Percentiles rank a stretch among this genome's conserved stretches.
phyloP scores from a whole-genome alignment of 2,888 invertebrate genomes.

The Cinara cedri region DNA sequence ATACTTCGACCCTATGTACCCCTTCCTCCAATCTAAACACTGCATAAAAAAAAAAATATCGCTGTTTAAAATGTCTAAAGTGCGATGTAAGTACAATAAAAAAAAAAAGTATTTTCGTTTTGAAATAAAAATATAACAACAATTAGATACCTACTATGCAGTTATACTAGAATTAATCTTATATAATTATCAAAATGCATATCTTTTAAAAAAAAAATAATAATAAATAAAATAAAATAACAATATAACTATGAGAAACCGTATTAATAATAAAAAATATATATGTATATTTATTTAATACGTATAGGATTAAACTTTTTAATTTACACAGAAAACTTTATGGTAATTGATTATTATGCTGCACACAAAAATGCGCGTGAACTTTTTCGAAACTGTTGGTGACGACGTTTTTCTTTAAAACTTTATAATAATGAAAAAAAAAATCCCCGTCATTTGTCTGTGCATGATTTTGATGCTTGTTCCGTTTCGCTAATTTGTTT shows the following conservation, averaged over 20 bases:
- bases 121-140: not conserved
- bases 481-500: conserved; percentile 29
- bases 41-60: not conserved
- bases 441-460: conserved; percentile 15
- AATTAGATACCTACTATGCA: not conserved
- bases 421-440: conserved; percentile 2
- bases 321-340: conserved; percentile 46
- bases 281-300: conserved; percentile 48
- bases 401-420: conserved; percentile 32
- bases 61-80: not conserved
- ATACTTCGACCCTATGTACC: no score
- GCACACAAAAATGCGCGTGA: conserved; percentile 31
- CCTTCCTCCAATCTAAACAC: no score
- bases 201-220: not conserved
- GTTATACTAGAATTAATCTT: not conserved
- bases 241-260: not conserved
- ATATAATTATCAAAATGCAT: not conserved
- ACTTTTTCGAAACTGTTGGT: conserved; percentile 44
- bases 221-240: not conserved
- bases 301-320: conserved; percentile 39
- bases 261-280: conserved; percentile 27
- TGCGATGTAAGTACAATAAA: not conserved
- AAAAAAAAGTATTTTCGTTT: no score
- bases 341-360: conserved; percentile 47
- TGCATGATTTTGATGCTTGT: conserved; percentile 38